phyloP scores from a whole-genome alignment of 2,113 vertebrate species.

The Microcebus griseorufus region DNA sequence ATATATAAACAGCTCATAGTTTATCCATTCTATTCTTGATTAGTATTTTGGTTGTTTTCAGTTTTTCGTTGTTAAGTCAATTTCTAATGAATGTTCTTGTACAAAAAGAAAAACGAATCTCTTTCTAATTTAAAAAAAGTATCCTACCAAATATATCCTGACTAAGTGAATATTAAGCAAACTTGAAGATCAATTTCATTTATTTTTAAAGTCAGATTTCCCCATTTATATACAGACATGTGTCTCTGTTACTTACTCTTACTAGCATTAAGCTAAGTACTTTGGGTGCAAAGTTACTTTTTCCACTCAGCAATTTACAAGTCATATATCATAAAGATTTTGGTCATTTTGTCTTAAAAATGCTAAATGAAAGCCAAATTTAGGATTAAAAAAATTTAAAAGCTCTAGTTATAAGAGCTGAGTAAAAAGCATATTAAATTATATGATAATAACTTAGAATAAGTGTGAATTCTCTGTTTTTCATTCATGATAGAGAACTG shows the following conservation, averaged over 20 bases:
- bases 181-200: neutral
- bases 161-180: neutral
- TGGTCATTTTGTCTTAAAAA: slow-evolving; percentile 63
- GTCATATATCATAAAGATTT: slow-evolving; percentile 48
- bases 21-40: neutral
- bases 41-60: neutral
- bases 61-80: neutral
- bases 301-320: slow-evolving; percentile 45
- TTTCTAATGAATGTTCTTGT: neutral
- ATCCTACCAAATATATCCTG: neutral
- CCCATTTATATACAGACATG: neutral
- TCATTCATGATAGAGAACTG: neutral
- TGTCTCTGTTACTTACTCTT: neutral
- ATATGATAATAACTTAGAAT: neutral
- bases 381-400: slow-evolving; percentile 45
- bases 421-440: slow-evolving; percentile 11
- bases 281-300: slow-evolving; percentile 35
- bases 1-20: neutral
- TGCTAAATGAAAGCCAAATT: slow-evolving; percentile 49
- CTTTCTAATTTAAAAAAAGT: neutral
- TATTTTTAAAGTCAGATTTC: neutral
- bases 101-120: neutral
- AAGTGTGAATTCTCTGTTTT: slow-evolving; percentile 42
- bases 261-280: neutral
- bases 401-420: neutral